Base-by-base conservation (phyloP, 64 coral and sea anemone species). In the Pocillopora verrucosa region DNA sequence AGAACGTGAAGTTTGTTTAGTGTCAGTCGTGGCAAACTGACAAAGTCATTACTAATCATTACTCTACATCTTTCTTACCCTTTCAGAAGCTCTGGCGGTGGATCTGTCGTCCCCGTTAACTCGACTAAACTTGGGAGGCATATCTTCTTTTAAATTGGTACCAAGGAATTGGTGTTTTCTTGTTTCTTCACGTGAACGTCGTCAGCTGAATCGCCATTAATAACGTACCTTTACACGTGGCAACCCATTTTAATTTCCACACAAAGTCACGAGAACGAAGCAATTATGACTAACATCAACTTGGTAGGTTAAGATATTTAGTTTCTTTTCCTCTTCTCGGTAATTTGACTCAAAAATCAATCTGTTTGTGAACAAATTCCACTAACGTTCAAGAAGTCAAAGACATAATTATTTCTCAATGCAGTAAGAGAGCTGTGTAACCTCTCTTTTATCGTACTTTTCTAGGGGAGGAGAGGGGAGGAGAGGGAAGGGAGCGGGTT, bases 61-160 rank as follows among this genome's bases (percentile, higher is more conserved):
- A 70, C 41, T 1, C 7, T 4, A 51, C 41, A 51, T 30, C 19
- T 61, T 38, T 20, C 94, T 89, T 74, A 92, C 94, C 74, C 94
- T 89, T 80, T 96, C 94, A 16, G 94, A 92, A 20, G 72, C 38
- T 68, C 86, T 92, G 25, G 94, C 86, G 59, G 82, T 79, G 15
- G 30, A 80, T 17, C 75, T 84, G 83, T 96, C 94, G 5, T 87
- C 94, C 9, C 60, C 89, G 30, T 81, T 91, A 9, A 83, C 61
- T 58, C 94, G 90, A 82, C 87, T 92, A 89, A 92, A 96, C 60
- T 96, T 96, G 1, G 94, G 94, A 58, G 94, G 94, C 94, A 96
- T 96, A 34, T 12, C 41, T 10, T 4, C 14, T 76, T 30, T 12
- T 58, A 70, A 10, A 17, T 83, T 61, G 16, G 34, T n/a, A n/a